Evolutionary conservation across 2,888 invertebrate species (phyloP), one percentile per base, ranked within the genome.

Genomic region (Colostygia pectinataria): DNA sequence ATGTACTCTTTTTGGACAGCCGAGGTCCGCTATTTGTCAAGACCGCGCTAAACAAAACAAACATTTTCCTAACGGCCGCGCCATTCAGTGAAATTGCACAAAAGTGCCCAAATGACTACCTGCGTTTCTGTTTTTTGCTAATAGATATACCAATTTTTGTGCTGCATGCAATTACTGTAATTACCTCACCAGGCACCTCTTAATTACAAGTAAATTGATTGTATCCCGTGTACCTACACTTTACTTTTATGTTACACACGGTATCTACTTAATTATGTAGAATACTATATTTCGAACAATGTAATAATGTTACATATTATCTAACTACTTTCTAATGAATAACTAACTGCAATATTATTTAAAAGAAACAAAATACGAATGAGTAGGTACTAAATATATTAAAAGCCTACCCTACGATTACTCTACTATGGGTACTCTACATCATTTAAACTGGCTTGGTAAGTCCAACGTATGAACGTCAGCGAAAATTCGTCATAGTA

Each of bases 51-150:
- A 73, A 76, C 75, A 74, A 78, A 77, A 71, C 71, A 71, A 50
- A 50, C 57, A 48, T 71, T 80, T 77, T 76, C 71, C 66, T 67
- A 71, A 62, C 71, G 65, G 36, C 55, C 66, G 59, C 61, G 59
- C 68, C 61, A 69, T 63, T 59, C 65, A 65, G 66, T 70, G 70
- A 32, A 80, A 82, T 82, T 80, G 80, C 69, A 69, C 74, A 76
- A 70, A 80, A 81, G 80, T 79, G 77, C 78, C 8, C 29, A 29
- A 29, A 43, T 78, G 77, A 81, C 77, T 71, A 75, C 72, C 76
- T 77, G 77, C 73, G 69, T 77, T 76, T 79, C 72, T 71, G 49
- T 46, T 51, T 39, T 31, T 20, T 27, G 27, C 27, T 10, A 29
- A 9, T n/a, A n/a, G n/a, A n/a, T 29, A 29, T 29, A 12, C 9